Base-by-base conservation (phyloP, 2,113 vertebrate genomes). In the Sakesphorus luctuosus region DNA sequence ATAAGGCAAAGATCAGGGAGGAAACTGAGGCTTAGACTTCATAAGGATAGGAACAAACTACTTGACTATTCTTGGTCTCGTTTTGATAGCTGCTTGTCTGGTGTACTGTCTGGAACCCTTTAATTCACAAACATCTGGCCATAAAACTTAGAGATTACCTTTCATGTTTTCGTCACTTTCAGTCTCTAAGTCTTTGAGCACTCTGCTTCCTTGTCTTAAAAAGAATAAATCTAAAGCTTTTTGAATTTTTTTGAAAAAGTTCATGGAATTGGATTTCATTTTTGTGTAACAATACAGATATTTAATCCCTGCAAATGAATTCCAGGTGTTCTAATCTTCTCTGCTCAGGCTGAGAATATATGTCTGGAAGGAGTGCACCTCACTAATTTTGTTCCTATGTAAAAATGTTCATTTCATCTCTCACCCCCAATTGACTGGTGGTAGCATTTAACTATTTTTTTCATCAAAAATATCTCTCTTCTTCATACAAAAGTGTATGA, bases 111-210 rank as follows among this genome's bases (percentile, higher is more conserved):
- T 96, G 96, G 89, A 96, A 93, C 86, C 74, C 84, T 83, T 96
- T 86, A 88, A 79, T 91, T 95, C 69, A 62, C 71, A 89, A 87
- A 97, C 96, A 98, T 96, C 96, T 98, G 97, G 96, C 96, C 97
- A 84, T 94, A 94, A 97, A 96, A 96, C 81, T 76, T 96, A 38
- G 81, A 94, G 85, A 96, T 96, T 97, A 97, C 84, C 93, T 97
- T 95, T 94, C 91, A 50, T 31, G 55, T 93, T 97, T 93, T 97
- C 95, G 94, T 94, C 72, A 4, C 84, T 95, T 89, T 79, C 88
- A 93, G 65, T 74, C 84, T 94, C 73, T 62, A 90, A 94, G 68
- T 80, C 89, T 95, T 77, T 93, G 96, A 96, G 74, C 1, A 2
- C n/a, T 79, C 36, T 78, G 55, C 71, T 89, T 91, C 88, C 82